Conservation (phyloP, 2,797 vertebrate species). For the Chanos chanos region DNA sequence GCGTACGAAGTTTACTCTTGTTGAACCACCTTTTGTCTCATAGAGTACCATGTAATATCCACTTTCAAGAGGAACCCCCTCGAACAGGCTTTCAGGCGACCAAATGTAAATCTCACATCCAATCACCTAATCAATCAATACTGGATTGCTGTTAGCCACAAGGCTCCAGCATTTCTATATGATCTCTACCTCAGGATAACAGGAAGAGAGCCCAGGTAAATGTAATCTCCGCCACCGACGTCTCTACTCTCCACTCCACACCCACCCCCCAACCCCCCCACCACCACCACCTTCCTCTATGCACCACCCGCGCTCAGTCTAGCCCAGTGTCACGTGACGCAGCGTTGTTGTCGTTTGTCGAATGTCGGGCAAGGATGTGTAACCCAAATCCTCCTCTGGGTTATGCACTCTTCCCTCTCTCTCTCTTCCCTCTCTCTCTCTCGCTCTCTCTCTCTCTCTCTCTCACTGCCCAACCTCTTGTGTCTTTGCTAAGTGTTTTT, state of each 20-base stretch:
- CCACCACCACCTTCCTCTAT: constrained; percentile 50
- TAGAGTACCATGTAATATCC: constrained; percentile 99
- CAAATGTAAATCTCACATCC: constrained; percentile 99
- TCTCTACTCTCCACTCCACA: constrained; percentile 49
- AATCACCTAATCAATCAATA: constrained; percentile 99
- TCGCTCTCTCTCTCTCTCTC: background rate
- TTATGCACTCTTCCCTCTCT: constrained; percentile 55
- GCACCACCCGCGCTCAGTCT: constrained; percentile 33
- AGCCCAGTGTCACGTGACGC: constrained; percentile 44
- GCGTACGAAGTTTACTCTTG: constrained; percentile 47
- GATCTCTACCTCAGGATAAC: constrained; percentile 99
- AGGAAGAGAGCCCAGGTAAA: constrained; percentile 99
- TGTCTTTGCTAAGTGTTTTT: background rate
- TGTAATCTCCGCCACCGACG: constrained; percentile 52
- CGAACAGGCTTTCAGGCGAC: constrained; percentile 99
- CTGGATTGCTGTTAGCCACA: constrained; percentile 99
- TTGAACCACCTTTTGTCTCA: constrained; percentile 85
- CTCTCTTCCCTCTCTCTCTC: background rate
- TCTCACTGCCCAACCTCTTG: background rate
- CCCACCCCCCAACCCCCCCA: constrained; percentile 47
- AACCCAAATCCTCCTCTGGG: constrained; percentile 57
- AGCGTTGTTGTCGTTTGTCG: constrained; percentile 50
- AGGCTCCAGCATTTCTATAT: constrained; percentile 98
- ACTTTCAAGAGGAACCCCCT: constrained; percentile 99
- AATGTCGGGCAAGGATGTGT: constrained; percentile 56